Percentiles rank a stretch among this genome's conserved stretches.
phyloP scores from a whole-genome alignment of 1,140 invertebrate species.

The Stegodyphus dumicola region DNA sequence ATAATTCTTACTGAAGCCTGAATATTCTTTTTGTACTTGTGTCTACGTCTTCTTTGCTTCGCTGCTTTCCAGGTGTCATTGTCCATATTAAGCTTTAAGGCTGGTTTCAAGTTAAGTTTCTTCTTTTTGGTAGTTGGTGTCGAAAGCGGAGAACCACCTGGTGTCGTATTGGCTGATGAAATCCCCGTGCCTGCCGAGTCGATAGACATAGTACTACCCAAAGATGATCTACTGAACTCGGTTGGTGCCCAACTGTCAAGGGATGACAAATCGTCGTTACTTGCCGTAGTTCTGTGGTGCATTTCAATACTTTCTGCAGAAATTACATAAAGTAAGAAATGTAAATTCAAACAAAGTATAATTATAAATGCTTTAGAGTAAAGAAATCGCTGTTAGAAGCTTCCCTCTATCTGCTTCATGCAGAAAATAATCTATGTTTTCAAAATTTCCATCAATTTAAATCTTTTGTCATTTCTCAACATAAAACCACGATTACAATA shows the following conservation, averaged over 20 bases:
- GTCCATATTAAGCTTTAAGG: slow-evolving; percentile 40
- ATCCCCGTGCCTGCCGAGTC: slow-evolving; percentile 35
- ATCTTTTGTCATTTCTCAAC: too few relatives aligned
- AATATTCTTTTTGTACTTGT: slow-evolving; percentile 52
- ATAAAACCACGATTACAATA: too few relatives aligned
- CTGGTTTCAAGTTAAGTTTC: slow-evolving; percentile 38
- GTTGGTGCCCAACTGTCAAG: slow-evolving; percentile 51
- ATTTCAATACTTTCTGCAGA: slow-evolving; percentile 26
- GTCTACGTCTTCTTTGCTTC: slow-evolving; percentile 32
- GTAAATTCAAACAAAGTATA: too few relatives aligned
- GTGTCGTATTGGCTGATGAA: slow-evolving; percentile 33
- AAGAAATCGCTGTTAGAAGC: neutral
- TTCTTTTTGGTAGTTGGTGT: slow-evolving; percentile 36
- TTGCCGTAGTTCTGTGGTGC: slow-evolving; percentile 1
- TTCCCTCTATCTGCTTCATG: neutral
- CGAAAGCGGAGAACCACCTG: slow-evolving; percentile 19
- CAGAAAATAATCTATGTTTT: too few relatives aligned
- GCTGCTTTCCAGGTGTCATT: slow-evolving; percentile 41
- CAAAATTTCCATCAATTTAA: too few relatives aligned
- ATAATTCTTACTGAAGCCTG: slow-evolving; percentile 37
- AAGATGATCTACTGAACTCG: slow-evolving; percentile 16
- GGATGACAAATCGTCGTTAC: slow-evolving; percentile 46
- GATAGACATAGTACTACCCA: slow-evolving; percentile 27
- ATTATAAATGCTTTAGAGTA: too few relatives aligned
- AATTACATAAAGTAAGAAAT: too few relatives aligned